phyloP scores from a whole-genome alignment of 2,113 vertebrate species.

The Rhineura floridana region DNA sequence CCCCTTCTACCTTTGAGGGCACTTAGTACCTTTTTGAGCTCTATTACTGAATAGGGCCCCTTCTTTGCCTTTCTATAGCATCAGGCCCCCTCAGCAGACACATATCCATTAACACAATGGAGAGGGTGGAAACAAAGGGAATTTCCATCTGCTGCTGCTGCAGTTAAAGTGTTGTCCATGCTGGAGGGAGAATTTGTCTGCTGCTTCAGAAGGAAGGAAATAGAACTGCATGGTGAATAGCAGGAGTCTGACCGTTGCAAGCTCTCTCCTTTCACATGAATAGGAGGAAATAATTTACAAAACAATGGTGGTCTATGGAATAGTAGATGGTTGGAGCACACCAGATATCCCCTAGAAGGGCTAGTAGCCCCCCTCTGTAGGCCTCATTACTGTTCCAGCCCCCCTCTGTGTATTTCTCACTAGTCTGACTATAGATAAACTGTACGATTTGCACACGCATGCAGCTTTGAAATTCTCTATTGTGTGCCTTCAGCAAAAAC shows the following conservation, averaged over 20 bases:
- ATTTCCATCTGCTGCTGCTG: background rate
- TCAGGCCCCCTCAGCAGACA: background rate
- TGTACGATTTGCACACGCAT: background rate
- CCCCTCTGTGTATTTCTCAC: background rate
- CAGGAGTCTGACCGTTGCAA: background rate
- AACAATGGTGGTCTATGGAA: background rate
- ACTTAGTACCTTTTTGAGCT: background rate
- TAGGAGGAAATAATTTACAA: background rate
- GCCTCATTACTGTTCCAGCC: background rate
- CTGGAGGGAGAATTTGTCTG: background rate
- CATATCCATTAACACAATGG: background rate
- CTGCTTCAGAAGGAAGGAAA: background rate
- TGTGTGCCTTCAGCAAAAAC: background rate
- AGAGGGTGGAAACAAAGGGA: background rate
- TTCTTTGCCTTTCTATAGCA: background rate
- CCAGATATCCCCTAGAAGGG: background rate
- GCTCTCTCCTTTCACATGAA: background rate
- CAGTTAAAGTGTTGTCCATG: background rate
- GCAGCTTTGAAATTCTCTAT: slow-evolving; percentile 20
- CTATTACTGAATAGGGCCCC: background rate
- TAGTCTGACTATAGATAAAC: slow-evolving; percentile 21
- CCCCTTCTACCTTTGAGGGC: background rate
- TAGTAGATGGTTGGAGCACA: background rate
- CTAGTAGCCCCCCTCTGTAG: background rate
- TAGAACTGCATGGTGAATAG: background rate